Percentiles rank a stretch among this genome's conserved stretches.
phyloP scores from a whole-genome alignment of 2,797 vertebrate species.

The Sebastes nivosus region DNA sequence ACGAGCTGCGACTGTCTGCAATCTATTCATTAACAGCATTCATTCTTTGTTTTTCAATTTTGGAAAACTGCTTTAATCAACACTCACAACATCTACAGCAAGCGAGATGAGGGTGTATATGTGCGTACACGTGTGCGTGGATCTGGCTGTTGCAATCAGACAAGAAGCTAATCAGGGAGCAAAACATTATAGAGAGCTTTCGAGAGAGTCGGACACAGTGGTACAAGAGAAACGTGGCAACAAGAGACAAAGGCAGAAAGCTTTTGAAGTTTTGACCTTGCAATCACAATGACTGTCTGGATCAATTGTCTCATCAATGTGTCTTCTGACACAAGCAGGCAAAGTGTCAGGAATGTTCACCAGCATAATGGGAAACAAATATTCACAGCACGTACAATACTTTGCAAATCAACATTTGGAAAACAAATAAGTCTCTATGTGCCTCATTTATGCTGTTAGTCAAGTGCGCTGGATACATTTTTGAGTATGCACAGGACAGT shows the following conservation, averaged over 20 bases:
- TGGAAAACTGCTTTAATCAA: conserved; percentile 38
- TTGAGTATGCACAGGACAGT: neutral
- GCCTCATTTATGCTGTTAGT: conserved; percentile 19
- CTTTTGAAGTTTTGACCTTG: conserved; percentile 54
- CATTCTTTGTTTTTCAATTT: conserved; percentile 27
- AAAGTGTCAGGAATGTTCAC: conserved; percentile 15
- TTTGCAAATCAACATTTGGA: conserved; percentile 41
- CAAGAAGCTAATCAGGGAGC: conserved; percentile 44
- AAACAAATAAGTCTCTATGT: conserved; percentile 40
- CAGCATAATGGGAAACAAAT: conserved; percentile 32
- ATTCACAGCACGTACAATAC: conserved; percentile 26
- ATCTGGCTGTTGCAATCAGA: conserved; percentile 44
- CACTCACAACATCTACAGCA: neutral
- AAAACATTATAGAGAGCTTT: conserved; percentile 14
- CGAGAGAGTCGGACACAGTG: neutral
- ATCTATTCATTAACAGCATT: conserved; percentile 36
- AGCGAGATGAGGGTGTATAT: neutral
- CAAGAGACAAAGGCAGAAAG: neutral
- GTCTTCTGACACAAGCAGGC: conserved; percentile 23
- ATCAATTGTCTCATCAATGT: conserved; percentile 41
- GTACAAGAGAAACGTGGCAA: neutral
- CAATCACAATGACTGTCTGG: conserved; percentile 36
- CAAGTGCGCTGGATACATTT: neutral
- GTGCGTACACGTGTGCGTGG: conserved; percentile 2
- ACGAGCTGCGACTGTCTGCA: conserved; percentile 33